Conservation (phyloP, 2,888 invertebrate genomes). For the Brachyopa scutellaris region DNA sequence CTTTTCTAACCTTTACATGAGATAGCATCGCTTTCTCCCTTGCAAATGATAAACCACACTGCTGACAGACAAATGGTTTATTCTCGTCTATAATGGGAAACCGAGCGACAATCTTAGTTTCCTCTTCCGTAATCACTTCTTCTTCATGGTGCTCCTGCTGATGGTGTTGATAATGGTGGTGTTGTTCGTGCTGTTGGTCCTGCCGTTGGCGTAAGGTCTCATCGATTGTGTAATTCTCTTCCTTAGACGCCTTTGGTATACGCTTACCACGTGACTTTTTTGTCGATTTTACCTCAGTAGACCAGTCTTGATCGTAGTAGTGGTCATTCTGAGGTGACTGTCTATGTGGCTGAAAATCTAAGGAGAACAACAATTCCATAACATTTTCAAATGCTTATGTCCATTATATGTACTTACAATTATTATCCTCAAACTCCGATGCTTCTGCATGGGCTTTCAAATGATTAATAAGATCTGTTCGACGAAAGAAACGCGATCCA, state of each 20-base stretch:
- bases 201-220: constrained; percentile 60
- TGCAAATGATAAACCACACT: constrained; percentile 89
- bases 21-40: constrained; percentile 91
- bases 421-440: constrained; percentile 83
- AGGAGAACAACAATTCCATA: neutral
- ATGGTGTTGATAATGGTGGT: constrained; percentile 12
- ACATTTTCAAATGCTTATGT: neutral
- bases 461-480: constrained; percentile 91
- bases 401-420: constrained; percentile 71
- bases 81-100: constrained; percentile 87
- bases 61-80: constrained; percentile 91
- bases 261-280: constrained; percentile 73
- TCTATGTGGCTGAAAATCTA: constrained; percentile 65
- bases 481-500: constrained; percentile 90
- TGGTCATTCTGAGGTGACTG: constrained; percentile 76
- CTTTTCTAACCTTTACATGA: constrained; percentile 84
- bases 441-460: constrained; percentile 91
- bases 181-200: constrained; percentile 3
- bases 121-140: constrained; percentile 25
- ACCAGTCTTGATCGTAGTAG: constrained; percentile 80
- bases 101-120: constrained; percentile 60
- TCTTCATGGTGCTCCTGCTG: constrained; percentile 42
- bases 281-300: constrained; percentile 62
- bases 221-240: constrained; percentile 78
- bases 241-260: constrained; percentile 74